Percentiles rank a stretch among this genome's conserved stretches.
phyloP scores from a whole-genome alignment of 2,113 vertebrate genomes.

The Neolamprologus hecqui region DNA sequence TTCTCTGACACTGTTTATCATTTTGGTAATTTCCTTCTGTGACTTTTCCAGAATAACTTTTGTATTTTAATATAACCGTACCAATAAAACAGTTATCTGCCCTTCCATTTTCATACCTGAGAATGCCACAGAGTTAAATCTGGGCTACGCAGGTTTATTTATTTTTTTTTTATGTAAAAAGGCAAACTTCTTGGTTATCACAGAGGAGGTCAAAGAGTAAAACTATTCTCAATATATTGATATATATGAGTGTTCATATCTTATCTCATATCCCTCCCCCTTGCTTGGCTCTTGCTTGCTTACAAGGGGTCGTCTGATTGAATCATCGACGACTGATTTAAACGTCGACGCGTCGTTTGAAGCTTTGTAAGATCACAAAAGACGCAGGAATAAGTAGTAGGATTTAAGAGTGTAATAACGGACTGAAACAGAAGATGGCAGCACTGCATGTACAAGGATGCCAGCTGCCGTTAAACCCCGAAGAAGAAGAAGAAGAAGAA shows the following conservation, averaged over 20 bases:
- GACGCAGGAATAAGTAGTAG: accelerated
- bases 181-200: not conserved
- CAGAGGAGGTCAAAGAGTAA: not conserved
- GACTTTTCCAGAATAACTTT: not conserved
- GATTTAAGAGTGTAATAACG: no score
- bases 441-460: no score
- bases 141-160: not conserved
- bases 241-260: not conserved
- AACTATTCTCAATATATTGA: not conserved
- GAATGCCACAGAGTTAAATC: not conserved
- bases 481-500: no score
- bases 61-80: not conserved
- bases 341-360: accelerated
- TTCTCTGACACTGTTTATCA: not conserved
- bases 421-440: no score
- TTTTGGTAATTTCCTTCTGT: not conserved
- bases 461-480: no score
- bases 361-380: no score
- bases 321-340: no score
- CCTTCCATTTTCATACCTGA: not conserved
- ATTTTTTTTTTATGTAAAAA: not conserved
- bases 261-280: not conserved
- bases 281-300: not conserved
- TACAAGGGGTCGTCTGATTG: not conserved
- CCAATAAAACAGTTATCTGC: not conserved